Conservation (phyloP, 2,797 vertebrate genomes). For the Falco biarmicus region DNA sequence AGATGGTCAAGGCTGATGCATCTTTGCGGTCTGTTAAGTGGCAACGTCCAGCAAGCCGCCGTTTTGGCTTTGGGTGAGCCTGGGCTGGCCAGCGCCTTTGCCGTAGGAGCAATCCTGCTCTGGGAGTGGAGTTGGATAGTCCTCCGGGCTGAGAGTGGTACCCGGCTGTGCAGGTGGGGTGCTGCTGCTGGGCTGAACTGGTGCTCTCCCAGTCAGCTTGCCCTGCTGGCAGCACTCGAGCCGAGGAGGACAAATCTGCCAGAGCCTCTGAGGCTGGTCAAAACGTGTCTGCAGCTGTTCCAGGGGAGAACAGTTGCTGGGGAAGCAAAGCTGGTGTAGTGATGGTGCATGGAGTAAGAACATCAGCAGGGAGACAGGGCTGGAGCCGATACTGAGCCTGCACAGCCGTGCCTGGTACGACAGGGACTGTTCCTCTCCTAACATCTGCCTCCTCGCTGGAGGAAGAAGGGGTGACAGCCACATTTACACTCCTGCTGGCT, state of each 20-base stretch:
- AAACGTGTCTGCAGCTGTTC: neutral
- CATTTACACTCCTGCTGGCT: neutral
- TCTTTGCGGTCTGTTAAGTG: accelerated
- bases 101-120: accelerated
- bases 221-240: neutral
- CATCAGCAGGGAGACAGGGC: neutral
- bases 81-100: neutral
- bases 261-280: neutral
- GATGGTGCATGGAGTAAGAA: accelerated
- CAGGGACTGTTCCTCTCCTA: neutral
- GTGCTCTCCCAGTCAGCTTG: neutral
- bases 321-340: neutral
- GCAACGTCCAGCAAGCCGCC: accelerated
- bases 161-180: accelerated
- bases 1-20: accelerated
- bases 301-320: neutral
- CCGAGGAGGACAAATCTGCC: neutral
- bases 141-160: neutral
- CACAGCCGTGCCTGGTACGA: neutral
- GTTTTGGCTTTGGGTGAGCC: accelerated
- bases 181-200: accelerated
- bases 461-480: neutral
- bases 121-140: accelerated
- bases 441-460: neutral
- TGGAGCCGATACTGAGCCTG: neutral